Evolutionary conservation across 30 jellyfish, hydroid and myxozoan genomes (phyloP).

Genomic region (Hydractinia symbiolongicarpus): DNA sequence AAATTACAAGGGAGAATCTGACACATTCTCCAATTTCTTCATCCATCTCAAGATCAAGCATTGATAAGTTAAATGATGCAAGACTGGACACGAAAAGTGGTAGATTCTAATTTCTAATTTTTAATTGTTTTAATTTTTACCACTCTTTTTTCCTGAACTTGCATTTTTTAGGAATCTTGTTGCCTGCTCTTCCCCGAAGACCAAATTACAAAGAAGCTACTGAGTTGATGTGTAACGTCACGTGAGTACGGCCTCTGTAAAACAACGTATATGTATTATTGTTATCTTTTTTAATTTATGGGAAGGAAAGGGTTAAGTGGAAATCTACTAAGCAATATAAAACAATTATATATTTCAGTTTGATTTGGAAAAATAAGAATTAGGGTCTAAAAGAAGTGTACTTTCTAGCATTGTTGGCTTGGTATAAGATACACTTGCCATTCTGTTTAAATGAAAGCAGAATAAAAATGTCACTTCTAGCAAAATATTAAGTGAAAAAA

Average conservation of each 20-base stretch:
- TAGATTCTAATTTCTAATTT: constrained; percentile 4
- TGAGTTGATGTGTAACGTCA: constrained; percentile 23
- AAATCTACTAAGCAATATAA: no score
- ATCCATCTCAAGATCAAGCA: constrained; percentile 38
- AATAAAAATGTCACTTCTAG: no score
- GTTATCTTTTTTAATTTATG: neutral
- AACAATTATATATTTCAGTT: no score
- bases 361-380: no score
- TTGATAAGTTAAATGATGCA: constrained; percentile 56
- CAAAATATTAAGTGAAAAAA: no score
- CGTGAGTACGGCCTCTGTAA: constrained; percentile 23
- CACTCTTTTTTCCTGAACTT: neutral
- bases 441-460: no score
- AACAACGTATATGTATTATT: neutral
- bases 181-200: constrained; percentile 77
- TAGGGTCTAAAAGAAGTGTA: no score
- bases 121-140: neutral
- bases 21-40: constrained; percentile 49
- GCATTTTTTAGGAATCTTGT: constrained; percentile 50
- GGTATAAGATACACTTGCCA: no score
- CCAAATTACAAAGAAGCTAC: constrained; percentile 62
- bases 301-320: no score
- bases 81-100: constrained; percentile 68
- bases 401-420: no score
- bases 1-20: constrained; percentile 33